Evolutionary conservation across 2,113 vertebrate species (phyloP), one percentile per base, ranked within the genome.

Genomic region (Cheilinus undulatus): DNA sequence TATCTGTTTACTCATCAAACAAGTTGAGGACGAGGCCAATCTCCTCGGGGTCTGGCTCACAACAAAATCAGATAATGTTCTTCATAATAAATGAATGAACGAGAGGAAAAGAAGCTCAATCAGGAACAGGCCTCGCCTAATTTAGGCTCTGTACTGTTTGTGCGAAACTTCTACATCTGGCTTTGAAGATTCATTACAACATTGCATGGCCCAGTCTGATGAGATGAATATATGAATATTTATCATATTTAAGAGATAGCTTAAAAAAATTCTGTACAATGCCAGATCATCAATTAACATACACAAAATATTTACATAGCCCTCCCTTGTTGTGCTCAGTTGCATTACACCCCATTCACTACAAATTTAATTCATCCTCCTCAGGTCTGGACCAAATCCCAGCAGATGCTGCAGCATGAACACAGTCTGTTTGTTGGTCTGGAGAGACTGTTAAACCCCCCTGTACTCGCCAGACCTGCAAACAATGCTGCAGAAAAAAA

Each of bases 1-100:
- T 83, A 87, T 84, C 86, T 86, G 85, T 84, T 89, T 88, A 80
- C 64, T 64, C 28, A 89, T 88, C 88, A 72, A 64, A 74, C 74
- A 73, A 73, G 64, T 74, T 51, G 51, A 76, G 72, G 68, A 82
- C 40, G 20, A 54, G 60, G 73, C 78, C 86, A 84, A 89, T 88
- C 89, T 89, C 65, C 57, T 54, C 23, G 54, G 70, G 70, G 78
- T 72, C 84, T 88, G 84, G 85, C 76, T 79, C 76, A 58, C 46
- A 60, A 51, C 50, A 51, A 73, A 90, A 83, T 83, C 48, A 81
- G 76, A 46, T 90, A 86, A 90, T 87, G 82, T 84, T 70, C 2
- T 70, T 78, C 72, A 40, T 87, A 80, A 91, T 89, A 76, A 88
- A 78, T 83, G 88, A 40, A 61, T 34, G 45, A 34, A 58, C 38